Base-by-base conservation (phyloP, 2,888 invertebrate species). In the Ophion ventricosus region DNA sequence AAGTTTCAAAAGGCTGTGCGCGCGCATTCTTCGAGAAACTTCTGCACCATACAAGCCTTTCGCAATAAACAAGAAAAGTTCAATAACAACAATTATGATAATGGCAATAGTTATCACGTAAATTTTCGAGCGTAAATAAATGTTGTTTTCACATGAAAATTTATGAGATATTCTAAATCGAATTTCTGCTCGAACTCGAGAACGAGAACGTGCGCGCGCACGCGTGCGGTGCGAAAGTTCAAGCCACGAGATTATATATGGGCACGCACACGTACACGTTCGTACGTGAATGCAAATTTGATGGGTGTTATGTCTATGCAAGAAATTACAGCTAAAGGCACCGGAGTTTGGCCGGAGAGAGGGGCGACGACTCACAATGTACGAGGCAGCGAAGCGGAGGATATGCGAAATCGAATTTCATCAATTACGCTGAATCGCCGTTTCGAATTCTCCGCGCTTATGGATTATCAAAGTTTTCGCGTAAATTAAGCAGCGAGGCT, bases 161-260 rank as follows among this genome's bases (percentile, higher is more conserved):
- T 87, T 87, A 87, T 83, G 84, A 81, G 87, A 87, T 82, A 84
- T 85, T 85, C 85, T 83, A 86, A 87, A 87, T 87, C 85, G 85
- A 87, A 87, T 87, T 87, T 87, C 82, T 79, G 77, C 79, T 25
- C 43, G 29, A 61, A 66, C 64, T 61, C 74, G 76, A 69, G 49
- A 49, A 57, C 69, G 49, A 77, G 72, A 61, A 63, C 67, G 78
- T 4, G 43, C 43, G 17, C 49, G 49, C 17, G 49, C 49, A 14
- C 2, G 17, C 49, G 49, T 17, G 49, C 49, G 49, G 76, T 85
- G 84, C 82, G 80, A 87, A 87, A 87, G 86, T 87, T 83, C 76
- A 84, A 73, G 78, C 49, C 49, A 23, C 61, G 29, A 77, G 43
- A 61, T 26, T 63, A 59, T 57, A 57, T 40, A 26, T 70, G 23